Percentiles rank a stretch among this genome's conserved stretches.
phyloP scores from a whole-genome alignment of 1,140 invertebrate species.

The Venustaconcha ellipsiformis region DNA sequence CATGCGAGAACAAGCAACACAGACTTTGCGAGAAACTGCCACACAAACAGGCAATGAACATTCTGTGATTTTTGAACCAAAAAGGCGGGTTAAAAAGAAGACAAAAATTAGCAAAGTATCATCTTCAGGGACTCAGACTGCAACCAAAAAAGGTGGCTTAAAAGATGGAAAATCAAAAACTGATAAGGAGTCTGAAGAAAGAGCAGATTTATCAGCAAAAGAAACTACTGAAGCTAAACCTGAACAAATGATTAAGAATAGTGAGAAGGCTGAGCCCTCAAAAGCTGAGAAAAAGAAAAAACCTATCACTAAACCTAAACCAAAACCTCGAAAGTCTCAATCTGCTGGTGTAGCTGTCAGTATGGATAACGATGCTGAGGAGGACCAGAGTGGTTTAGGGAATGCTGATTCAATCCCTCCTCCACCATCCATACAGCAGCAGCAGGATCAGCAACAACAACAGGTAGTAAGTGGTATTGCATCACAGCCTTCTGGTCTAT shows the following conservation, averaged over 20 bases:
- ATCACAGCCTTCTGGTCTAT: too few relatives aligned
- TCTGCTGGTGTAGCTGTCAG: slow-evolving; percentile 21
- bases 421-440: slow-evolving; percentile 13
- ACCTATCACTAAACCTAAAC: slow-evolving; percentile 51
- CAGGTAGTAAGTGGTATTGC: slow-evolving; percentile 1
- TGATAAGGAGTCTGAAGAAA: slow-evolving; percentile 4
- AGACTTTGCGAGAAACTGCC: slow-evolving; percentile 53
- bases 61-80: slow-evolving; percentile 34
- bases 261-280: slow-evolving; percentile 10
- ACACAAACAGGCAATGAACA: slow-evolving; percentile 52
- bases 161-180: slow-evolving; percentile 27
- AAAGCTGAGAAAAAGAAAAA: slow-evolving; percentile 17
- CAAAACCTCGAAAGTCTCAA: slow-evolving; percentile 47
- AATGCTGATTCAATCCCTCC: slow-evolving; percentile 19
- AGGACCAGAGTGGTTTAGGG: slow-evolving; percentile 14
- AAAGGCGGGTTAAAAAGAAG: slow-evolving; percentile 41
- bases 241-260: slow-evolving; percentile 13
- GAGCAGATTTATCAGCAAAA: background rate
- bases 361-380: slow-evolving; percentile 14
- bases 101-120: slow-evolving; percentile 41
- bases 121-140: slow-evolving; percentile 47
- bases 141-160: slow-evolving; percentile 24
- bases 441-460: background rate
- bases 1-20: slow-evolving; percentile 40
- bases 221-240: slow-evolving; percentile 3